These are phyloP conservation scores for Galeruca laticollis DNA, from an alignment of 2,888 invertebrate genomes.

Conservation along the genomic window DNA sequence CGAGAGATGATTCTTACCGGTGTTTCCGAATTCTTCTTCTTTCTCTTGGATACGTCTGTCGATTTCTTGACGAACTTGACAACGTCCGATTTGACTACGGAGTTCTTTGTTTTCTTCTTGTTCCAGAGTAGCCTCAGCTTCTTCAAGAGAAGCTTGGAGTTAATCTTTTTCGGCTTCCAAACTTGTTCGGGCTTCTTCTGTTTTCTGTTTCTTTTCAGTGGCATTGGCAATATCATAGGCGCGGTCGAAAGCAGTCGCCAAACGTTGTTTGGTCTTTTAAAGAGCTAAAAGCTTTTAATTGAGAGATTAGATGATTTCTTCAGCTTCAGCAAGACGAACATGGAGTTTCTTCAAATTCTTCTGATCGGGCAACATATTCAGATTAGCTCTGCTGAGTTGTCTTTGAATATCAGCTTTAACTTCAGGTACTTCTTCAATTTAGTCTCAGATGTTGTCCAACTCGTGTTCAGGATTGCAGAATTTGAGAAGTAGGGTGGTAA, in stretches of 20 bases:
- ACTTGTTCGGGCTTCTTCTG: constrained; percentile 98
- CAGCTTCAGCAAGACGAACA: constrained; percentile 96
- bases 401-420: constrained; percentile 99
- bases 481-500: constrained; percentile 94
- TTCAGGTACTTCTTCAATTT: constrained; percentile 99
- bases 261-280: constrained; percentile 98
- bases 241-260: constrained; percentile 97
- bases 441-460: constrained; percentile 98
- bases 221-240: too few species aligned
- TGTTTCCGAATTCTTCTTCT: constrained; percentile 99
- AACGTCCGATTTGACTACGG: constrained; percentile 96
- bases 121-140: constrained; percentile 98
- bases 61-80: constrained; percentile 99
- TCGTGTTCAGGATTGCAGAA: constrained; percentile 99
- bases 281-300: constrained; percentile 97
- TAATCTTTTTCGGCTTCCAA: constrained; percentile 99
- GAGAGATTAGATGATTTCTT: constrained; percentile 97
- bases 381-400: constrained; percentile 98
- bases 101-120: constrained; percentile 99
- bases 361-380: constrained; percentile 94
- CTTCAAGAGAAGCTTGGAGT: constrained; percentile 98
- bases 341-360: constrained; percentile 97
- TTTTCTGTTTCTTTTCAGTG: too few species aligned
- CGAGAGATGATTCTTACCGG: constrained; percentile 99
- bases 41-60: constrained; percentile 99